Base-by-base conservation (phyloP, 1,140 invertebrate genomes). In the Triops cancriformis region DNA sequence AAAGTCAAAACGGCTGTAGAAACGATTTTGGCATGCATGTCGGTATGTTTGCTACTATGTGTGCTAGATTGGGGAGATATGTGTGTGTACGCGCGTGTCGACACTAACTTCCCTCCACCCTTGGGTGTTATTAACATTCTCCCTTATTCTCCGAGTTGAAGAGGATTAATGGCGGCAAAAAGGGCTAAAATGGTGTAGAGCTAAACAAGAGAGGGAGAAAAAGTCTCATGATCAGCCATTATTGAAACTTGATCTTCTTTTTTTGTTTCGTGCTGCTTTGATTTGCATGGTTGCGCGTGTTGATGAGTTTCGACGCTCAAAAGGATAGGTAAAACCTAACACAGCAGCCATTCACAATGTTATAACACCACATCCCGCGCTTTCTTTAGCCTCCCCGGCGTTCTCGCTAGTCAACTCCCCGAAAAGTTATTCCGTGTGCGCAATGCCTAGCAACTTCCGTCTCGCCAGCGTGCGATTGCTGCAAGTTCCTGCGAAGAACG, bases 1-100 rank as follows among this genome's bases (percentile, higher is more conserved):
- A 64, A 64, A 64, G 51, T 64, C 51, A 64, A 64, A 64, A 64
- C 51, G 31, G 31, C 31, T 64, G 51, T 18, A 4, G 51, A 64
- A 23, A 23, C 51, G 51, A 64, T 64, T 64, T 37, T 37, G 31
- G 31, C 31, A 7, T 37, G 31, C 31, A 37, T 37, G 31, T 7
- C 7, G 31, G 2, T 37, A 37, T 37, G 31, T 37, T 37, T 37
- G 31, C 31, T 37, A 37, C 31, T 37, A 37, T 37, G 31, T 37
- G 31, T 37, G 31, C 7, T 37, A 37, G 31, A 37, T 37, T 37
- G 31, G 31, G 7, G 31, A 37, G 31, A 37, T 7, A 7, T 37
- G 31, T 37, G 31, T 64, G 51, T 64, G 51, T 64, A 64, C 51
- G 51, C 51, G 51, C 51, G 51, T 64, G 51, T 64, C 51, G 51